Base-by-base conservation (phyloP, 2,888 invertebrate species). In the Athalia circularis region DNA sequence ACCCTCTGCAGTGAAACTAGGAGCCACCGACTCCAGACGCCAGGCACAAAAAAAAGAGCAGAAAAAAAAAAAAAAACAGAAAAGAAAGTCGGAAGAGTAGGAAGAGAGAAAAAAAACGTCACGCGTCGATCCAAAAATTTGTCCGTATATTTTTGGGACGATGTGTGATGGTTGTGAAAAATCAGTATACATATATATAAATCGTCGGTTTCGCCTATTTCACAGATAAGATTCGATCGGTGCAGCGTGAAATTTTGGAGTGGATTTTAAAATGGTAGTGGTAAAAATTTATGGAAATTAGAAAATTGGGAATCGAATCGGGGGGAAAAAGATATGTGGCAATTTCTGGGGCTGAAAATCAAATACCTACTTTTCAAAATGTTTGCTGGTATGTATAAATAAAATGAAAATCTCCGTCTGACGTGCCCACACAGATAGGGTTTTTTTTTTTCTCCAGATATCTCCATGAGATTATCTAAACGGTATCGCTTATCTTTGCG, bases 1-100 rank as follows among this genome's bases (percentile, higher is more conserved):
- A 29, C 29, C 29, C 29, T 29, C 29, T 29, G 29, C 29, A 29
- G 29, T 29, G 29, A 29, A 29, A 29, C 29, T 29, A 29, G 29
- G 29, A 29, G 29, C 29, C 29, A 68, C 43, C 64, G 9, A n/a
- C 47, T 68, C 50, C 54, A 54, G 50, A 50, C 52, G 5, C 7
- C 13, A 67, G 67, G 54, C 65, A 13, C 52, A 50, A 62, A 50
- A 52, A 48, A 52, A 9, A 54, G 64, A 47, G 43, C 45, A 50
- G 54, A 54, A 67, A 79, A 52, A 65, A 79, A 77, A 75, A 77
- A 81, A 67, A 77, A 59, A 70, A 81, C 80, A 80, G 80, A 81
- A 74, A 80, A 80, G 79, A 80, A 80, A 77, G 78, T 79, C 61
- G 65, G 59, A 67, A 13, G 65, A 74, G 70, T 62, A 67, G 29